phyloP scores from a whole-genome alignment of 2,888 invertebrate species.

The Lycaena phlaeas region DNA sequence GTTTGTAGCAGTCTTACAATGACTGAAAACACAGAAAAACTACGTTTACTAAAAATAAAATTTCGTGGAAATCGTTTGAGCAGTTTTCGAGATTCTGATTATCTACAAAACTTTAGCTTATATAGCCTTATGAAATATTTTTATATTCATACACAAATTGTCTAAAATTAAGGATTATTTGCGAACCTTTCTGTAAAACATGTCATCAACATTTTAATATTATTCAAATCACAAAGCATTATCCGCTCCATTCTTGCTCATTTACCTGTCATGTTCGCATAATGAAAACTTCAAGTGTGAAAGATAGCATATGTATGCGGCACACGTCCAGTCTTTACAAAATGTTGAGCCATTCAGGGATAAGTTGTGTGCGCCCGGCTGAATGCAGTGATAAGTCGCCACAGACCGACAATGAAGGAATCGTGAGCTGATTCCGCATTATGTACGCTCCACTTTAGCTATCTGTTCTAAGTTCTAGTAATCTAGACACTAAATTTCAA shows the following conservation, averaged over 20 bases:
- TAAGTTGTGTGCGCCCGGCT: conserved; percentile 56
- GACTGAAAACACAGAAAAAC: no score
- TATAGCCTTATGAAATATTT: no score
- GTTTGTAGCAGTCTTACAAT: no score
- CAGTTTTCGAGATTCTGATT: no score
- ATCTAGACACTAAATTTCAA: conserved; percentile 22
- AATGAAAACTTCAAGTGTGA: conserved; percentile 43
- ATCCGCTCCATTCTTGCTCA: conserved; percentile 1
- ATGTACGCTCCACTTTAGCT: conserved; percentile 21
- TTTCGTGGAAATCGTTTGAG: no score
- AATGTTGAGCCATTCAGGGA: conserved; percentile 64
- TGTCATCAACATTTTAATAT: no score
- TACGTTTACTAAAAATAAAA: no score
- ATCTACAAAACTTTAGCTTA: no score
- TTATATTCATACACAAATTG: no score
- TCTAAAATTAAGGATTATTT: no score
- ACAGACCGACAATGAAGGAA: conserved; percentile 43
- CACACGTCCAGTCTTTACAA: conserved; percentile 69
- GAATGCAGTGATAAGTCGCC: conserved; percentile 55
- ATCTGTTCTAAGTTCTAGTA: conserved; percentile 17
- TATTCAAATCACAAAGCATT: no score
- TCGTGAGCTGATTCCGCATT: conserved; percentile 43
- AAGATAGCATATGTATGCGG: conserved; percentile 48
- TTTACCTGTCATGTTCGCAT: conserved; percentile 16
- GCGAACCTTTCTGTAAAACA: no score